Conservation (phyloP, 2,797 vertebrate genomes). For the Rhinogobio ventralis region DNA sequence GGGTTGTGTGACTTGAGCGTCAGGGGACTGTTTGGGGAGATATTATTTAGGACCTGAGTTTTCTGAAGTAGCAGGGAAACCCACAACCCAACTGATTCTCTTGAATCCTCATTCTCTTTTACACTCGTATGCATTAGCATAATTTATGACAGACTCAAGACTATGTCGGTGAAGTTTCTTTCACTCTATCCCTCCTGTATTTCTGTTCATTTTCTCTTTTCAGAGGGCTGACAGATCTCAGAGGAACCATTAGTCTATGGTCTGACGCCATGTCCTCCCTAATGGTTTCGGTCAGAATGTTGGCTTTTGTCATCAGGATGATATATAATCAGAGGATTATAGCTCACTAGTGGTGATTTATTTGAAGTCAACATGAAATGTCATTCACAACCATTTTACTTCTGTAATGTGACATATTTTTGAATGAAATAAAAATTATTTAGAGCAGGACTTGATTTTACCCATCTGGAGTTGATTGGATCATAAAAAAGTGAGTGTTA, state of each 20-base stretch:
- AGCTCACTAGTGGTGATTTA: not conserved
- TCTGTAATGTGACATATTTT: not conserved
- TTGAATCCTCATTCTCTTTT: conserved; percentile 1
- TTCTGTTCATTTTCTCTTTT: conserved; percentile 14
- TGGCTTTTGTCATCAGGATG: conserved; percentile 1
- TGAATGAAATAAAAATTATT: not conserved
- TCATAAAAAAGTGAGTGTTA: not conserved
- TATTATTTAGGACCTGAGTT: conserved; percentile 16
- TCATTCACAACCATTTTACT: not conserved
- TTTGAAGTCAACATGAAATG: conserved; percentile 2
- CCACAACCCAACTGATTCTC: not conserved
- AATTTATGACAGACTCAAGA: not conserved
- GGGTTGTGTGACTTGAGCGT: not conserved
- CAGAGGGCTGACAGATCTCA: not conserved
- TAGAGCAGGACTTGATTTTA: not conserved
- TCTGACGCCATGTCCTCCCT: not conserved
- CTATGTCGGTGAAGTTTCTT: conserved; percentile 2
- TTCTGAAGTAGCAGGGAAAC: not conserved
- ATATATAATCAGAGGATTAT: conserved; percentile 3
- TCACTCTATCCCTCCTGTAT: not conserved
- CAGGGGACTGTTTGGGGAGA: conserved; percentile 51
- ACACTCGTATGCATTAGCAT: not conserved
- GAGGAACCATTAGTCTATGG: conserved; percentile 7
- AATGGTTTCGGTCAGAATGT: conserved; percentile 12
- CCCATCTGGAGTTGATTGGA: conserved; percentile 12